Percentiles rank a stretch among this genome's conserved stretches.
These are phyloP conservation scores for Anadara kagoshimensis DNA, from an alignment of 1,140 invertebrate species.

Conservation along the genomic window DNA sequence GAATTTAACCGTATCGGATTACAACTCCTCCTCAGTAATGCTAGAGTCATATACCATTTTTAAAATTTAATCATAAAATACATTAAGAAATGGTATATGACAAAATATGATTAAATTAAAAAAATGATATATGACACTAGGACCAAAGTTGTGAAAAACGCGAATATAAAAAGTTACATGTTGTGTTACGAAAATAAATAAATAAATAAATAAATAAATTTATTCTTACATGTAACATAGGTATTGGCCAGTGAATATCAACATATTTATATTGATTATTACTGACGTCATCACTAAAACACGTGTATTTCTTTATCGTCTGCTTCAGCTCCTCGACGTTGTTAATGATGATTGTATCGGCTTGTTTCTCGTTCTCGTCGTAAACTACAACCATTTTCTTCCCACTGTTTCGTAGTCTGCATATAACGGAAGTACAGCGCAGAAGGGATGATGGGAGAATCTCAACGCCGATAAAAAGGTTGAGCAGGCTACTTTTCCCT, in stretches of 20 bases:
- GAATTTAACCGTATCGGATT: no score
- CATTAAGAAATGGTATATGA: no score
- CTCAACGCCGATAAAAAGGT: conserved; percentile 51
- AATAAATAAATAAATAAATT: no score
- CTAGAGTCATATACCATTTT: no score
- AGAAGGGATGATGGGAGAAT: conserved; percentile 57
- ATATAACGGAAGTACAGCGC: conserved; percentile 56
- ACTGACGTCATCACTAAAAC: background rate
- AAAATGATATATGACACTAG: no score
- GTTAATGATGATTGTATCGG: background rate
- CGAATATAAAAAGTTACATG: no score
- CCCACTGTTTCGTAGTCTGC: conserved; percentile 49
- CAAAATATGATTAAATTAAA: no score
- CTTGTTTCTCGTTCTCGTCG: background rate
- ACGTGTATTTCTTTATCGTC: conserved; percentile 5
- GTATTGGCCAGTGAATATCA: conserved; percentile 50
- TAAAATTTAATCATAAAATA: no score
- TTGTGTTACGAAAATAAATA: no score
- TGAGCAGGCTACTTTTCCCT: conserved; percentile 61
- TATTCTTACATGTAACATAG: conserved; percentile 43
- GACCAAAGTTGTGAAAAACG: no score
- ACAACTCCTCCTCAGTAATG: no score
- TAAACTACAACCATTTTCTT: conserved; percentile 15
- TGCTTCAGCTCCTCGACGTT: background rate
- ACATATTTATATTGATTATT: conserved; percentile 24